Conservation (phyloP, 2,113 vertebrate species). For the Passer domesticus region DNA sequence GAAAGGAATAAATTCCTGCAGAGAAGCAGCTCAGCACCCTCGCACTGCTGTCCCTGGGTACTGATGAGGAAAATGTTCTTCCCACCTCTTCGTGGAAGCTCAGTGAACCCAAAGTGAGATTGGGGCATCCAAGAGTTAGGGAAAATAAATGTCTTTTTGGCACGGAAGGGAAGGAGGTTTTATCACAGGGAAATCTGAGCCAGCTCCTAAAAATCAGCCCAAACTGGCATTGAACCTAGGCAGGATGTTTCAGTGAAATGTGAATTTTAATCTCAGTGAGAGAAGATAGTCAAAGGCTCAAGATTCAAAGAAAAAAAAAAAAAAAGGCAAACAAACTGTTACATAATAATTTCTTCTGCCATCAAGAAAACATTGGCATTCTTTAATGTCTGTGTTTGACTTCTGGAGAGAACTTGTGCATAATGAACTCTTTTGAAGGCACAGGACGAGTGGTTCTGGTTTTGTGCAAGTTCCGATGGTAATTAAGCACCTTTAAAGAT, state of each 20-base stretch:
- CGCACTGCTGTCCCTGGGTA: no score
- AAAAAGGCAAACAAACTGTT: not conserved
- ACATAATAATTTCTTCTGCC: not conserved
- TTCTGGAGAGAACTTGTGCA: not conserved
- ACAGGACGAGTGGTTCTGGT: not conserved
- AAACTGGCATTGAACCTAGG: not conserved
- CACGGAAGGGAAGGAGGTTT: not conserved
- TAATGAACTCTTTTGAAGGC: not conserved
- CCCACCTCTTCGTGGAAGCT: no score
- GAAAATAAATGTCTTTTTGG: not conserved
- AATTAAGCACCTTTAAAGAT: conserved; percentile 32
- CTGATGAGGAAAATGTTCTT: no score
- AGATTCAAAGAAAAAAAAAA: not conserved
- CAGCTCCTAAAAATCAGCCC: not conserved
- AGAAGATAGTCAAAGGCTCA: not conserved
- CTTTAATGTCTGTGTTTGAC: not conserved
- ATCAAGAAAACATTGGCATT: not conserved
- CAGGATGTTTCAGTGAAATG: not conserved
- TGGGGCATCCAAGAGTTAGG: rapidly evolving
- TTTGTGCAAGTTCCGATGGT: not conserved
- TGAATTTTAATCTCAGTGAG: not conserved
- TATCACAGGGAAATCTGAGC: not conserved
- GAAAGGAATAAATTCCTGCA: not conserved
- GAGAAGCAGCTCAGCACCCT: not conserved
- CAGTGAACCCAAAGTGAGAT: no score